A percentile compares a stretch with the other conserved stretches of the same genome.
Evolutionary conservation across 2,113 vertebrate species (phyloP).

Genomic region (Craseonycteris thonglongyai): DNA sequence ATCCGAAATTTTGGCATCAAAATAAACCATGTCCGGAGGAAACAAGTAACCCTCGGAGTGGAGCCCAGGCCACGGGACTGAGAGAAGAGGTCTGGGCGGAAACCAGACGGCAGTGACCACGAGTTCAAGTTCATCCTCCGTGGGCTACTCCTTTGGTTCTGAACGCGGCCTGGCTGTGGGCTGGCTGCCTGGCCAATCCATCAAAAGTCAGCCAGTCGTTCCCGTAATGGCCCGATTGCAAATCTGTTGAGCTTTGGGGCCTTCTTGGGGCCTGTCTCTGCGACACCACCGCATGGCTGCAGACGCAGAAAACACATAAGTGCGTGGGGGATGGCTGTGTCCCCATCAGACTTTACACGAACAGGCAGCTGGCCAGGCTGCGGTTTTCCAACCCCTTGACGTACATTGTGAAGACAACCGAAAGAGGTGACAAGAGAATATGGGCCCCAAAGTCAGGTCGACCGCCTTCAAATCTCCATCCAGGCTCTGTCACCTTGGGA

Average conservation of each 20-base stretch:
- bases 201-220: background rate
- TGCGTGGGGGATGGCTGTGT: background rate
- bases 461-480: background rate
- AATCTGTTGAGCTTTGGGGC: background rate
- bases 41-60: background rate
- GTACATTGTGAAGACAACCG: background rate
- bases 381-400: background rate
- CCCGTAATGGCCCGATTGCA: background rate
- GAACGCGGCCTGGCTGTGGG: background rate
- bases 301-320: background rate
- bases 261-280: too few relatives aligned
- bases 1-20: constrained; percentile 46
- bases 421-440: background rate
- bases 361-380: background rate
- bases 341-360: background rate
- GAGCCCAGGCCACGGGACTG: background rate
- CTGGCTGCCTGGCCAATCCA: background rate
- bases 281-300: rapidly evolving
- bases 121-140: constrained; percentile 1
- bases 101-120: background rate
- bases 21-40: constrained; percentile 58
- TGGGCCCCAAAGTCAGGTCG: background rate
- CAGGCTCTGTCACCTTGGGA: background rate
- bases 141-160: background rate
- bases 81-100: background rate